These are phyloP conservation scores for Chironomus tepperi DNA, from an alignment of 1,140 invertebrate genomes.

Conservation along the genomic window DNA sequence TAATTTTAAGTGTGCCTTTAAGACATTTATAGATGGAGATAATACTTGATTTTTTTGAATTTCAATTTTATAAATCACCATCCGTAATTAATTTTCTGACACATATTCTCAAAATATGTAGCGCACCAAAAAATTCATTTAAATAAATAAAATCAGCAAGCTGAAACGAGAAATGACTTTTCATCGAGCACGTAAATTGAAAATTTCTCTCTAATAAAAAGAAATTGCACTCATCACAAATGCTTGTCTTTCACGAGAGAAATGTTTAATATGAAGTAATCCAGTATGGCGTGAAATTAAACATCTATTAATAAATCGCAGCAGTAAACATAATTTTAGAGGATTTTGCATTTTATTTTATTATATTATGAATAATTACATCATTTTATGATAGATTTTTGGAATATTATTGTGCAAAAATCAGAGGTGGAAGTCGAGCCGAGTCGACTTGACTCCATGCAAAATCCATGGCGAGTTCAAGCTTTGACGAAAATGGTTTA, in stretches of 20 bases:
- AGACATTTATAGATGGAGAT: background rate
- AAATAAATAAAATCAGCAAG: background rate
- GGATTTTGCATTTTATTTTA: too few species aligned
- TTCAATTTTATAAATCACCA: too few species aligned
- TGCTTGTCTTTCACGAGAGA: background rate
- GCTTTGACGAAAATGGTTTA: too few species aligned
- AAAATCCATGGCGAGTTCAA: too few species aligned
- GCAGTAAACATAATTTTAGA: too few species aligned
- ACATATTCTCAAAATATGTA: background rate
- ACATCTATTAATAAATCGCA: background rate
- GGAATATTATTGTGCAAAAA: background rate
- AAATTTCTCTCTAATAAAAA: background rate
- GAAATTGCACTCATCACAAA: constrained; percentile 12
- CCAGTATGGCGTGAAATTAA: constrained; percentile 2
- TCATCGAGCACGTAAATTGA: background rate
- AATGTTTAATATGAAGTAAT: background rate
- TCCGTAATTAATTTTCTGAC: too few species aligned
- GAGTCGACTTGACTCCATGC: too few species aligned
- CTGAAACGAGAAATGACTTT: background rate
- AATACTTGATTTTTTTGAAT: too few species aligned
- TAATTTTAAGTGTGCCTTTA: too few species aligned
- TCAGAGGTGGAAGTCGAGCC: too few species aligned
- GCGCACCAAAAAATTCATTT: background rate
- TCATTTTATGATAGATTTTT: background rate
- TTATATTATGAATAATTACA: background rate